Base-by-base conservation (phyloP, 2,113 vertebrate genomes). In the Progne subis region DNA sequence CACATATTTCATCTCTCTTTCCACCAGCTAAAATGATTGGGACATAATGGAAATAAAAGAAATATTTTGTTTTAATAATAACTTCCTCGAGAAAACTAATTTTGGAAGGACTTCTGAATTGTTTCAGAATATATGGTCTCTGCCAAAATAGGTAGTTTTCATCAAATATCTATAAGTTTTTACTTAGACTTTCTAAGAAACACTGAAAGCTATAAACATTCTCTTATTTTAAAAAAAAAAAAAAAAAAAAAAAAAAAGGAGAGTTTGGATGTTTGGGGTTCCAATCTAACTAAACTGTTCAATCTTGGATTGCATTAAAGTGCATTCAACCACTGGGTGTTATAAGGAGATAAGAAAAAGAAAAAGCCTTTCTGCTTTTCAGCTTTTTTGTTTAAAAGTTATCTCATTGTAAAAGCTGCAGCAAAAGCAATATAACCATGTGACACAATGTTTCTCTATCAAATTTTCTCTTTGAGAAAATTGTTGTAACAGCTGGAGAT, bases 21-120 rank as follows among this genome's bases (percentile, higher is more conserved):
- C 41, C 0, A 0, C 4, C 19, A 81, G 14, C 20, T 82, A 53
- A 86, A 92, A 53, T 32, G 8, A 74, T 18, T 3, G 1, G 9
- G 24, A 77, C 31, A 49, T 46, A 64, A 76, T 57, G 61, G 28
- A 50, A 90, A 61, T 65, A 57, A 67, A 92, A 78, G 0, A 86
- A 89, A 85, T 37, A 44, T 7, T 79, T 6, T 67, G 6, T 14
- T 85, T 91, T 49, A 90, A 34, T 39, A 37, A 28, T 31, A 71
- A 37, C 20, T 70, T 89, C 59, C 17, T 44, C n/a, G 9, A 77
- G 25, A 71, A 71, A 69, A 8, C 5, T 46, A 13, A 64, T 63
- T 87, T 76, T 43, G 7, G 25, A 87, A 79, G 5, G 12, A 59
- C 4, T 76, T 79, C 14, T 44, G 37, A 56, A 68, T 49, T 61